A percentile compares a stretch with the other conserved stretches of the same genome.
phyloP scores from a whole-genome alignment of 2,888 invertebrate genomes.

The Coleophora flavipennella region DNA sequence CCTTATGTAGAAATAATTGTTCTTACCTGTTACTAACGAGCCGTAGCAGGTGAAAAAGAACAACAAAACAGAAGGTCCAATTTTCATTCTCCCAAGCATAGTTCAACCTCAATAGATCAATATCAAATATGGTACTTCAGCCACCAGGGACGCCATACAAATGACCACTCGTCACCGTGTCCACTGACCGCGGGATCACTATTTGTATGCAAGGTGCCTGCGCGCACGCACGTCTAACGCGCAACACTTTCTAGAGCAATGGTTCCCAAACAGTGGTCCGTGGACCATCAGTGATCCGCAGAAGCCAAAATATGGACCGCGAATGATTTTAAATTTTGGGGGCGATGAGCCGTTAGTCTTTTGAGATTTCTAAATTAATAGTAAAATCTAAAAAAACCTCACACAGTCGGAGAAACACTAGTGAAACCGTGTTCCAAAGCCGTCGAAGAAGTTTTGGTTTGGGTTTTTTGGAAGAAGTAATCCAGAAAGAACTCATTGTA shows the following conservation, averaged over 20 bases:
- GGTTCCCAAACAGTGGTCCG: too few species aligned
- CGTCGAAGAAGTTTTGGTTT: too few species aligned
- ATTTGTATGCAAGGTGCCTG: constrained; percentile 66
- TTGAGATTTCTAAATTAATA: too few species aligned
- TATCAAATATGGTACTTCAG: constrained; percentile 20
- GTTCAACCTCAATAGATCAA: constrained; percentile 2
- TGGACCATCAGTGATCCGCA: too few species aligned
- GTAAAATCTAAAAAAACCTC: too few species aligned
- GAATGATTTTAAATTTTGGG: too few species aligned
- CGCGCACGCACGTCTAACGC: constrained; percentile 47
- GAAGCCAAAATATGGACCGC: too few species aligned
- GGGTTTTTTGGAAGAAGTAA: too few species aligned
- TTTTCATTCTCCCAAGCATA: constrained; percentile 38
- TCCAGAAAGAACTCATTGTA: too few species aligned
- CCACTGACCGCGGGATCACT: constrained; percentile 44
- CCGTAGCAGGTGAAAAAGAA: constrained; percentile 30
- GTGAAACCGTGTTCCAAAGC: too few species aligned
- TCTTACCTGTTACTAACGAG: constrained; percentile 32
- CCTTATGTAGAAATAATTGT: constrained; percentile 9
- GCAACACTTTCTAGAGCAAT: constrained; percentile 73
- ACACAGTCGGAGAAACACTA: too few species aligned
- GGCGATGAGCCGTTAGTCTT: too few species aligned
- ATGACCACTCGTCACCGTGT: constrained; percentile 43
- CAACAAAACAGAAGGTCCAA: constrained; percentile 31
- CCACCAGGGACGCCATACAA: constrained; percentile 61